Conservation (phyloP, 2,888 invertebrate genomes). For the Athalia circularis region DNA sequence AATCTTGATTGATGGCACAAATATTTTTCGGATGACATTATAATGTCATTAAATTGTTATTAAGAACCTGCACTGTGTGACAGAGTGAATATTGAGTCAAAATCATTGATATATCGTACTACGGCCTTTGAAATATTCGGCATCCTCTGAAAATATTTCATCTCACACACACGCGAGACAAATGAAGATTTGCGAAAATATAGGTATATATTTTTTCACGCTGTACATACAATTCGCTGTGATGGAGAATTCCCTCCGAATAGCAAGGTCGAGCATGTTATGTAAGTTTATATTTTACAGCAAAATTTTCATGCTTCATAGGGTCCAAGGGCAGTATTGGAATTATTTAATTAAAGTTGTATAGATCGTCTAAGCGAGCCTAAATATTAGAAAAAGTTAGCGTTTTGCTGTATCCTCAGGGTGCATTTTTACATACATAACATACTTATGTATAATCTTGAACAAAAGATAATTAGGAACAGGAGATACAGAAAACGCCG, state of each 20-base stretch:
- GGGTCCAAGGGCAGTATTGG: too few species aligned
- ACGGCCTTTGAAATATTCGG: background rate
- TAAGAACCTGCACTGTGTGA: too few species aligned
- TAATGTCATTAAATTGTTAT: background rate
- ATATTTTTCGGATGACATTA: background rate
- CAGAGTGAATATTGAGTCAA: too few species aligned
- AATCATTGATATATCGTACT: background rate
- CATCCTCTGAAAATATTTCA: background rate
- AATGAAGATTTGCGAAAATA: background rate
- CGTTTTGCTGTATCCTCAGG: too few species aligned
- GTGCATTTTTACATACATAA: too few species aligned
- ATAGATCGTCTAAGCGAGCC: too few species aligned
- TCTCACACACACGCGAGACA: background rate
- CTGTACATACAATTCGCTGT: slow-evolving; percentile 12
- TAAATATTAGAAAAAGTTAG: too few species aligned
- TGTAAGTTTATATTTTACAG: background rate
- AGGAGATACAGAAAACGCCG: too few species aligned
- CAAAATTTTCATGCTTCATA: too few species aligned
- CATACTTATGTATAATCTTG: too few species aligned
- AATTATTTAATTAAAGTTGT: too few species aligned
- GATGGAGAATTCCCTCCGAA: slow-evolving; percentile 8
- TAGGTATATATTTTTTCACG: background rate
- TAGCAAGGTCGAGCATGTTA: background rate
- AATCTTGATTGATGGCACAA: background rate
- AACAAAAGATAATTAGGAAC: too few species aligned